Conservation (phyloP, 2,113 vertebrate species). For the Hystrix cristata region DNA sequence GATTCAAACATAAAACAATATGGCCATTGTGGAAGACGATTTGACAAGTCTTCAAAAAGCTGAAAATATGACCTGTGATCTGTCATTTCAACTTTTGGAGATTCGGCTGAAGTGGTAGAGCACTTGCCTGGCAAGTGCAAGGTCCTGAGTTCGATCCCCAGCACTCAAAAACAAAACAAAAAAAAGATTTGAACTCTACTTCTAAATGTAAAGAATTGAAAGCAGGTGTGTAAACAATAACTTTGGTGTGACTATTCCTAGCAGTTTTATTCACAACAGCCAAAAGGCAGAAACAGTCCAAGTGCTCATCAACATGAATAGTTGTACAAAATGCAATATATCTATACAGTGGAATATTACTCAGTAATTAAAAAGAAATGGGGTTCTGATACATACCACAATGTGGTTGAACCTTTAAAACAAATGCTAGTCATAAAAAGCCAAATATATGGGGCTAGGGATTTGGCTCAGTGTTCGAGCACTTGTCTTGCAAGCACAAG, state of each 20-base stretch:
- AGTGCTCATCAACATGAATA: neutral
- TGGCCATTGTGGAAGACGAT: too few species aligned
- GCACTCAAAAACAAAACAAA: too few species aligned
- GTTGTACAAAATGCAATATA: neutral
- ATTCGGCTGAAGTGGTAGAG: too few species aligned
- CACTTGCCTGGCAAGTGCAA: too few species aligned
- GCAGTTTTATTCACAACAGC: neutral
- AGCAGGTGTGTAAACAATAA: constrained; percentile 26
- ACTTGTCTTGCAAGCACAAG: neutral
- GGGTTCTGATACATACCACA: neutral
- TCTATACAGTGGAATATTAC: neutral
- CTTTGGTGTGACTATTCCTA: neutral
- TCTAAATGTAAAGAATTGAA: too few species aligned
- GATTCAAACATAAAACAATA: neutral
- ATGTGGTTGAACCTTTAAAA: constrained; percentile 25
- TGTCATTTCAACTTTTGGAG: neutral
- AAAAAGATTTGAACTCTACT: too few species aligned
- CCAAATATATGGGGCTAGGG: too few species aligned
- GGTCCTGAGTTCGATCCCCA: too few species aligned
- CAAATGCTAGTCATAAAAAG: neutral
- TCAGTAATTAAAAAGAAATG: neutral
- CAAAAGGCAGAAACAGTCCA: neutral
- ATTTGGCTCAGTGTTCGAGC: neutral
- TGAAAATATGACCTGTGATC: neutral
- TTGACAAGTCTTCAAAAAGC: too few species aligned